Base-by-base conservation (phyloP, 2,797 vertebrate species). In the Triplophysa bombifrons region DNA sequence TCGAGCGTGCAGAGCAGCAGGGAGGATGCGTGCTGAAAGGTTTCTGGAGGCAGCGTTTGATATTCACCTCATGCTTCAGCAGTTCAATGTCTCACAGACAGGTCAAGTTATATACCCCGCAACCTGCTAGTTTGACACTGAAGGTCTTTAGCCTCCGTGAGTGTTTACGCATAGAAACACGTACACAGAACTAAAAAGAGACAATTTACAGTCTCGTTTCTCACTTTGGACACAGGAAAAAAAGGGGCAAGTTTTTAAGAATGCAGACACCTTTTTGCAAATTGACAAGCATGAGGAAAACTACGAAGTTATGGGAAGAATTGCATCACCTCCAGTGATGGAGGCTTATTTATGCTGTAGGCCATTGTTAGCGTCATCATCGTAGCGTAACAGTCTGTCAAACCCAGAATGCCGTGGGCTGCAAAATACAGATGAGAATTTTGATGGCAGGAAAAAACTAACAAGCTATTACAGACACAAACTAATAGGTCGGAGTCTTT, bases 261-360 rank as follows among this genome's bases (percentile, higher is more conserved):
- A n/a, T 10, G n/a, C 19, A 0, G 22, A 30, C 12, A 51, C 27
- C 38, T 74, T 48, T 1, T 19, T 14, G 10, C 56, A 73, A 63
- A 34, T 66, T 48, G 38, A 76, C 41, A 64, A 13, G 19, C 41
- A 10, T 51, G 60, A 17, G 27, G 11, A 22, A 61, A 61, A 46
- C 13, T 2, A 11, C 1, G 12, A 25, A 41, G 50, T 19, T 34
- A 1, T 63, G 17, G 30, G n/a, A 1, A 1, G 13, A 58, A 69
- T 27, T n/a, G 8, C 22, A 55, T 44, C 0, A 20, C 11, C 34
- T 67, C 22, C 44, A 58, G 51, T 46, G 9, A 34, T 7, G 10
- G 11, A 76, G 11, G 22, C 56, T 30, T 60, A 34, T 69, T 69
- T 22, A 69, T 69, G 75, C 38, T 34, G 65, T 22, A 41, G 53